Conservation (phyloP, 2,797 vertebrate species). For the Trachurus trachurus region DNA sequence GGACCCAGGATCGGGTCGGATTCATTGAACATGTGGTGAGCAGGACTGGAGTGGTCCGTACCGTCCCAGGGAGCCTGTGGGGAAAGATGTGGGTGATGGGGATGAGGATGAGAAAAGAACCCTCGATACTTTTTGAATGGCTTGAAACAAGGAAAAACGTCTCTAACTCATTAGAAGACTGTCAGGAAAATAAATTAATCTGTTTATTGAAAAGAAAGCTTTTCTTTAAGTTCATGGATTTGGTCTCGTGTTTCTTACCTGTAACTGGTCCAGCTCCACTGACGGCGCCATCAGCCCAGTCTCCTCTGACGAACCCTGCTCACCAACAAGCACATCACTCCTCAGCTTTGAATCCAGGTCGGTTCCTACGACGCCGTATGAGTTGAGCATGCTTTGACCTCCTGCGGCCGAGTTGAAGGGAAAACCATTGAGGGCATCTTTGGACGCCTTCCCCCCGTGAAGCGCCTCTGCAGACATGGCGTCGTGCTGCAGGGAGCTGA, state of each 20-base stretch:
- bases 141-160: too few species aligned
- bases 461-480: slow-evolving; percentile 77
- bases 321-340: slow-evolving; percentile 86
- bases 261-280: slow-evolving; percentile 84
- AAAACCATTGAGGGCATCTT: slow-evolving; percentile 87
- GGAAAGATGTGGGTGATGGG: background rate
- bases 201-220: background rate
- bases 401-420: slow-evolving; percentile 87
- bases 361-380: slow-evolving; percentile 81
- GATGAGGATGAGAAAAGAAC: too few species aligned
- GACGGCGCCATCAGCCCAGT: slow-evolving; percentile 87
- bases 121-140: background rate
- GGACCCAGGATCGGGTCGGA: slow-evolving; percentile 86
- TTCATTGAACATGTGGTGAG: slow-evolving; percentile 88
- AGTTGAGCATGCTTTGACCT: slow-evolving; percentile 90
- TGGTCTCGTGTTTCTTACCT: slow-evolving; percentile 55
- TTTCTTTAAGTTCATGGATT: background rate
- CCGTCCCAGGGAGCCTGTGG: slow-evolving; percentile 86
- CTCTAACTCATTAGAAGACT: too few species aligned
- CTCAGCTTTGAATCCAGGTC: slow-evolving; percentile 84
- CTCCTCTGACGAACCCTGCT: slow-evolving; percentile 87
- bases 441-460: slow-evolving; percentile 82
- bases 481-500: slow-evolving; percentile 83
- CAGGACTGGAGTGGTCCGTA: slow-evolving; percentile 83
- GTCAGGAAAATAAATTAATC: background rate